Evolutionary conservation across 2,797 vertebrate genomes (phyloP).

Genomic region (Tarsius wallacei): DNA sequence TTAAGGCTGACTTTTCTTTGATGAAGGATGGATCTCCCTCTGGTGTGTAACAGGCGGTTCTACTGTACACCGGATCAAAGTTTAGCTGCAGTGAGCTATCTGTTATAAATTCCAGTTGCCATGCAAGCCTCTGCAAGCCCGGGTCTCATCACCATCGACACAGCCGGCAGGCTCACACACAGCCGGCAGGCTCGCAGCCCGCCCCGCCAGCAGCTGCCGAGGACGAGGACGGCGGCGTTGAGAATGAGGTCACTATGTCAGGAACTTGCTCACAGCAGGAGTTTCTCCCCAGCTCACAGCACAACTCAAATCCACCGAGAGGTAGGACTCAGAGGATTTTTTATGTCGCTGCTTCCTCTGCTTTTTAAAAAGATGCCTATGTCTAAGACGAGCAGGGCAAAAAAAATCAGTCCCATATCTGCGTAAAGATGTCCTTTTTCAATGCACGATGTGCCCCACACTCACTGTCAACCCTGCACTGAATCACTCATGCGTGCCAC

Average conservation of each 20-base stretch:
- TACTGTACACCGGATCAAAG: slow-evolving; percentile 80
- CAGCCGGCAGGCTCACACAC: slow-evolving; percentile 73
- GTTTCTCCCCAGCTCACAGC: slow-evolving; percentile 67
- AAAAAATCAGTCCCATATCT: neutral
- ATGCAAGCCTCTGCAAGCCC: slow-evolving; percentile 86
- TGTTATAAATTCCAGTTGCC: slow-evolving; percentile 84
- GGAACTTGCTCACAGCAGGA: slow-evolving; percentile 76
- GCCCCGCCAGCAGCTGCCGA: slow-evolving; percentile 80
- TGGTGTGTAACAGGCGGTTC: slow-evolving; percentile 77
- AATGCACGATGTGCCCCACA: neutral
- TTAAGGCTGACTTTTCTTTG: slow-evolving; percentile 64
- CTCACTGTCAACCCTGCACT: neutral
- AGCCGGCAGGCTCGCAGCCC: slow-evolving; percentile 76
- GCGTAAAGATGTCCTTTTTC: neutral
- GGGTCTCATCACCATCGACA: slow-evolving; percentile 60
- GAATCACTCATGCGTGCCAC: neutral
- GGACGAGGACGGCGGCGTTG: slow-evolving; percentile 79
- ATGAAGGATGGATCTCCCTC: slow-evolving; percentile 70
- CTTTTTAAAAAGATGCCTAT: slow-evolving; percentile 19
- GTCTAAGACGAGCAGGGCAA: neutral
- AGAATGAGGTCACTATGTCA: slow-evolving; percentile 91
- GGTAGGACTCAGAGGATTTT: neutral
- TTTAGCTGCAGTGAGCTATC: slow-evolving; percentile 80
- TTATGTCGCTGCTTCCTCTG: neutral
- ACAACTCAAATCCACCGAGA: neutral